Conservation (phyloP, 2,797 vertebrate species). For the Meriones psammophilus region DNA sequence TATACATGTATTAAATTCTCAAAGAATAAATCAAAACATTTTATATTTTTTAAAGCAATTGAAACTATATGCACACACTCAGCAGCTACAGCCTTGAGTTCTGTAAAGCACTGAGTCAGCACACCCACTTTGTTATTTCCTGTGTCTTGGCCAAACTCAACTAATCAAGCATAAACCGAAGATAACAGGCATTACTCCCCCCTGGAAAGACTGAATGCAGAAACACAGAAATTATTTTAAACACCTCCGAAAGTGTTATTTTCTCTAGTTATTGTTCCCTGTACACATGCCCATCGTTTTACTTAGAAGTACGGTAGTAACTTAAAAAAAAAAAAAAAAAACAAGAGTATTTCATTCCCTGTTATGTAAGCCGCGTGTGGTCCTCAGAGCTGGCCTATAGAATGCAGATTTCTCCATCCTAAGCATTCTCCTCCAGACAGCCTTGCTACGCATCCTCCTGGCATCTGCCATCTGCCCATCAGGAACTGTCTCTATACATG, state of each 20-base stretch:
- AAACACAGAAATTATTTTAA: constrained; percentile 1
- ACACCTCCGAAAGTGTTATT: background rate
- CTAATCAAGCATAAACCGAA: background rate
- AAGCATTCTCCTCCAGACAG: background rate
- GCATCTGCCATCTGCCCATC: background rate
- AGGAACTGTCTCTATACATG: background rate
- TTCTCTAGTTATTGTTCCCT: background rate
- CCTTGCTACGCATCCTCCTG: background rate
- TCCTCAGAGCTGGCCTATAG: background rate
- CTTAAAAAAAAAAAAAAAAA: background rate
- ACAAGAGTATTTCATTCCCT: background rate
- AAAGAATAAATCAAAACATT: background rate
- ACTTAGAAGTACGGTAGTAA: background rate
- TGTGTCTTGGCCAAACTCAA: background rate
- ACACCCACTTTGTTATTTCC: background rate
- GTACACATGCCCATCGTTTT: background rate
- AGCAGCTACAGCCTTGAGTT: background rate
- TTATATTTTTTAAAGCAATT: background rate
- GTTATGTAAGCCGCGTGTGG: background rate
- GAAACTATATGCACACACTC: background rate
- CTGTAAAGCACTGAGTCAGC: background rate
- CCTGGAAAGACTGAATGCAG: background rate
- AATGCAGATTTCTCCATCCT: background rate
- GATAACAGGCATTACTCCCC: background rate
- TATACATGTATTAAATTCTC: background rate